phyloP scores from a whole-genome alignment of 2,113 vertebrate genomes.

The Scolopax mira region DNA sequence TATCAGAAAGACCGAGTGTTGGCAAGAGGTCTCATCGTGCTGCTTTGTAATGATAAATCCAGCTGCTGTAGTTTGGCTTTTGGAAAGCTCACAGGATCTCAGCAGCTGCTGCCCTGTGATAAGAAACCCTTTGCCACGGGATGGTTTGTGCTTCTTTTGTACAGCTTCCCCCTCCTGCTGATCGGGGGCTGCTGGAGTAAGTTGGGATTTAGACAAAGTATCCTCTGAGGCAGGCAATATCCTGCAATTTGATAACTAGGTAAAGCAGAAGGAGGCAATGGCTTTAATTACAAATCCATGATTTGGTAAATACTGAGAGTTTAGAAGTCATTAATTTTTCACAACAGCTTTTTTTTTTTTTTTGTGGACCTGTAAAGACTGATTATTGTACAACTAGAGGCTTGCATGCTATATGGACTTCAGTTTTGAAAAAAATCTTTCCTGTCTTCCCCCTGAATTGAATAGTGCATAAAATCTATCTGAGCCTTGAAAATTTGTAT shows the following conservation, averaged over 20 bases:
- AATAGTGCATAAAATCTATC: not conserved
- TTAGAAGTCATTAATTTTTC: not conserved
- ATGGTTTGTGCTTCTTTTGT: not conserved
- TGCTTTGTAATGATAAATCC: conserved; percentile 53
- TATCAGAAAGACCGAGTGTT: conserved; percentile 22
- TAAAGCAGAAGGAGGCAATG: not conserved
- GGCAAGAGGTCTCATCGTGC: not conserved
- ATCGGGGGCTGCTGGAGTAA: not conserved
- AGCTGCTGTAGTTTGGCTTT: not conserved
- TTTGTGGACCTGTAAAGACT: not conserved
- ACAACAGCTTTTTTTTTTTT: not conserved
- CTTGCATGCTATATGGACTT: not conserved
- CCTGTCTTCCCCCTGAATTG: not conserved
- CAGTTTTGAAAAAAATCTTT: not conserved
- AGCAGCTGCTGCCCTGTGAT: conserved; percentile 42
- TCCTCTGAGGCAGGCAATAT: not conserved
- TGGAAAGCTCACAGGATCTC: not conserved
- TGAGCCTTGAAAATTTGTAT: not conserved
- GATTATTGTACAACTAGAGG: not conserved
- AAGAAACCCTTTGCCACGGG: not conserved
- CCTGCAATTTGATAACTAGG: not conserved
- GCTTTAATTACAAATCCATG: not conserved
- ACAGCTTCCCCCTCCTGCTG: not conserved
- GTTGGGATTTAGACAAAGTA: not conserved
- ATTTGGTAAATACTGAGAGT: not conserved